Conservation (phyloP, 2,113 vertebrate species). For the Tetraodon nigroviridis region DNA sequence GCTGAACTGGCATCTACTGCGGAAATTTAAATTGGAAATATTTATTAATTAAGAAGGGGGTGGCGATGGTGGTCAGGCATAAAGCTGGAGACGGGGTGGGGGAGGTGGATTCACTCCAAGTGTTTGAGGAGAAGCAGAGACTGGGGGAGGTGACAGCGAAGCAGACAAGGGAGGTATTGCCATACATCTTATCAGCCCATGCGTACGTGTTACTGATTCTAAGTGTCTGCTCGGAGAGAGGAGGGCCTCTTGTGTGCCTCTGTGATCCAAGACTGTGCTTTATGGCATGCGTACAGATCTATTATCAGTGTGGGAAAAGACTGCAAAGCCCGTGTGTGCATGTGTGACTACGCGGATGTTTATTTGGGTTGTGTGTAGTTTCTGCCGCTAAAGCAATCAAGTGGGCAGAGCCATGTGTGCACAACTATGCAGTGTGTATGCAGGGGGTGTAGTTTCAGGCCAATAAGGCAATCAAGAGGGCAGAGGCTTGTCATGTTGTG, state of each 20-base stretch:
- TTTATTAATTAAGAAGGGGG: conserved; percentile 12
- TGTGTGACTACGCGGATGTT: conserved; percentile 21
- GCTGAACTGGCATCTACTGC: not conserved
- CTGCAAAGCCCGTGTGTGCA: conserved; percentile 35
- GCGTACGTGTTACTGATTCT: conserved; percentile 55
- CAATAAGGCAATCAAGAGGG: conserved; percentile 57
- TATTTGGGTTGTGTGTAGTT: conserved; percentile 58
- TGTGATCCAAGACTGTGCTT: conserved; percentile 67
- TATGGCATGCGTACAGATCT: conserved; percentile 72
- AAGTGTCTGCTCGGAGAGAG: conserved; percentile 54
- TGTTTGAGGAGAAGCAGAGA: conserved; percentile 25
- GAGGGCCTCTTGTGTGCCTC: conserved; percentile 62
- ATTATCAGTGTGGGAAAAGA: conserved; percentile 77
- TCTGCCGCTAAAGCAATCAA: conserved; percentile 67
- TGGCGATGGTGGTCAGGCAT: not conserved
- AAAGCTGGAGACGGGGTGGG: conserved; percentile 21
- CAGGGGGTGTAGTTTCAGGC: conserved; percentile 30
- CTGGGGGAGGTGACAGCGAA: conserved; percentile 16
- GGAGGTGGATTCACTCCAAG: not conserved
- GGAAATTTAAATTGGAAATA: conserved; percentile 7
- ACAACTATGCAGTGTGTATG: conserved; percentile 30
- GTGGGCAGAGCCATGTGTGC: conserved; percentile 49
- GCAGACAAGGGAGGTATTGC: conserved; percentile 36
- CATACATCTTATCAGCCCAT: conserved; percentile 57
- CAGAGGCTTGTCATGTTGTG: conserved; percentile 49